Evolutionary conservation across 1,140 invertebrate genomes (phyloP), one percentile per base, ranked within the genome.

Genomic region (Cydia fagiglandana): DNA sequence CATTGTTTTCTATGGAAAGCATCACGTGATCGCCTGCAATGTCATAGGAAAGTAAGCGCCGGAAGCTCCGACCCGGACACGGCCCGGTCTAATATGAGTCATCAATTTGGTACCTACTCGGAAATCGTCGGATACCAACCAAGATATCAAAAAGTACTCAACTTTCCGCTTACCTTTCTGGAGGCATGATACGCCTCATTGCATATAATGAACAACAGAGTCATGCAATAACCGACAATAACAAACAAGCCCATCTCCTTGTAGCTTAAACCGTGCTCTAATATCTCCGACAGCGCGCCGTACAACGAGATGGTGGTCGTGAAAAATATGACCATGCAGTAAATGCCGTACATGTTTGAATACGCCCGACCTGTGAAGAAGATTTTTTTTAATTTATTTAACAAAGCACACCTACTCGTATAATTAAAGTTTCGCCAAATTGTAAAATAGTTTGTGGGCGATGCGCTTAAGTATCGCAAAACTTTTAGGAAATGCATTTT

Each of bases 281-380:
- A 86, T 80, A 95, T 95, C 85, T 96, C 95, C 64, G 95, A 95
- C n/a, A 96, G 88, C 12, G 93, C 94, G 1, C 95, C 95, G 77
- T 95, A 96, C 13, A 94, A 92, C 4, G 95, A 95, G 56, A 95
- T 95, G 20, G 95, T 95, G 5, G 95, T 95, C 3, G 95, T 96
- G 79, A 96, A 94, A 83, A 96, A 94, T 47, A 96, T 95, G 0
- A 96, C 93, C 83, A 95, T 91, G 79, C 95, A 96, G 83, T 95
- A 95, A 82, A 96, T 95, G 15, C 94, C 95, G 79, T 96, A 96
- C 95, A 96, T 95, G 78, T 95, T 95, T 28, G 95, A 95, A 83
- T 96, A 96, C 2, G 95, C 95, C 64, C 94, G 93, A 53, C 94
- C 94, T 94, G 83, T 20, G 75, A 79, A 79, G 4, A 64, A 28